Evolutionary conservation across 2,113 vertebrate genomes (phyloP).

Genomic region (Dinomys branickii): DNA sequence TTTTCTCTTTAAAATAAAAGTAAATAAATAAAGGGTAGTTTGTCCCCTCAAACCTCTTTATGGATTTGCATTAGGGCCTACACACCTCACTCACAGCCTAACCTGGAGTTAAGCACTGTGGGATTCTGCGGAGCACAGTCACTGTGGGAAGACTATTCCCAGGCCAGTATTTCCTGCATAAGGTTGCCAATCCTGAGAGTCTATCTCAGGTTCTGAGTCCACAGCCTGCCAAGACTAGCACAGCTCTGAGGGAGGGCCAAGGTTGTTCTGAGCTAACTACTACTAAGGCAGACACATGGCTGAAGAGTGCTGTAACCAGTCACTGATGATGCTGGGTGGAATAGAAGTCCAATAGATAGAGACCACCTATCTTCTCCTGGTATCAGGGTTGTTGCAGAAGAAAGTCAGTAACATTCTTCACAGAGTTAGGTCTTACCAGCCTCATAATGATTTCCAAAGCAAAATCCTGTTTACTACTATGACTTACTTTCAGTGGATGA

Average conservation of each 20-base stretch:
- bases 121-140: not conserved
- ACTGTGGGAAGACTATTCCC: not conserved
- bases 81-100: not conserved
- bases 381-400: not conserved
- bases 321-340: not conserved
- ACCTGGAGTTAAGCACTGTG: not conserved
- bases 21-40: not conserved
- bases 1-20: too few relatives aligned
- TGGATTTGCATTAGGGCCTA: too few relatives aligned
- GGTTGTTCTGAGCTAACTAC: not conserved
- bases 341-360: not conserved
- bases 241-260: not conserved
- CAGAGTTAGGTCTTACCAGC: not conserved
- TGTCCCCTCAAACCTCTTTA: not conserved
- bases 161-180: not conserved
- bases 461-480: not conserved
- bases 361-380: not conserved
- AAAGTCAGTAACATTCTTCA: not conserved
- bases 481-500: not conserved
- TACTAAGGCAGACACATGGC: not conserved
- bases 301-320: not conserved
- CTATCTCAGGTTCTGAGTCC: not conserved
- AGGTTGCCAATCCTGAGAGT: not conserved
- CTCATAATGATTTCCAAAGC: not conserved
- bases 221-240: not conserved